Base-by-base conservation (phyloP, 1,140 invertebrate species). In the Palaemon carinicauda region DNA sequence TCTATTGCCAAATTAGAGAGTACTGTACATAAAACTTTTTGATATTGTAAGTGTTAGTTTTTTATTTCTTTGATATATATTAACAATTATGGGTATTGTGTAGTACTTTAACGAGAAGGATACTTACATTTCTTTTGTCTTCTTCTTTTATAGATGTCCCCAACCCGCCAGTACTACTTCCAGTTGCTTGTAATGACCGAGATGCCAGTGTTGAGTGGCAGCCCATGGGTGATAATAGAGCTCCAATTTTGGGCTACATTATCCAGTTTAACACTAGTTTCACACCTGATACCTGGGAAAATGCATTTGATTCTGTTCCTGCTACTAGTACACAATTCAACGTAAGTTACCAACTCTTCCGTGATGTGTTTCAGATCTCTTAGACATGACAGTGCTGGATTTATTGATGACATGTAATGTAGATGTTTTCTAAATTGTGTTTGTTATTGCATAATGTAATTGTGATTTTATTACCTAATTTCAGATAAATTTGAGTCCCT, bases 241-340 rank as follows among this genome's bases (percentile, higher is more conserved):
- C 98, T 3, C 97, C 98, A 7, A 98, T 99, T 90, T 93, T 97
- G 3, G 94, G 95, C 88, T 99, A 96, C 91, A 95, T 94, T 7
- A 96, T 99, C 84, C 96, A 99, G 91, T 96, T 96, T 91, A 99
- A 99, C 91, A 99, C 98, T 0, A 95, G 94, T 52, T 99, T 99
- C 91, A 96, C 96, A 17, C 97, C 97, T 0, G 97, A 98, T 91
- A 94, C 94, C 0, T 99, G 98, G 98, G 95, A 96, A 91, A 92
- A 93, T 80, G 94, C 95, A 1, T 90, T 89, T 81, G 78, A 88
- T n/a, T 73, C 74, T 73, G 85, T 89, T 14, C 89, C 89, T 52
- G 86, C 89, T 3, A 87, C 89, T n/a, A 88, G 80, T 53, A 89
- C 89, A 56, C 80, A 88, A 51, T 87, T 88, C 60, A 89, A 77